Conservation (phyloP, 2,888 invertebrate genomes). For the Zaprionus bogoriensis region DNA sequence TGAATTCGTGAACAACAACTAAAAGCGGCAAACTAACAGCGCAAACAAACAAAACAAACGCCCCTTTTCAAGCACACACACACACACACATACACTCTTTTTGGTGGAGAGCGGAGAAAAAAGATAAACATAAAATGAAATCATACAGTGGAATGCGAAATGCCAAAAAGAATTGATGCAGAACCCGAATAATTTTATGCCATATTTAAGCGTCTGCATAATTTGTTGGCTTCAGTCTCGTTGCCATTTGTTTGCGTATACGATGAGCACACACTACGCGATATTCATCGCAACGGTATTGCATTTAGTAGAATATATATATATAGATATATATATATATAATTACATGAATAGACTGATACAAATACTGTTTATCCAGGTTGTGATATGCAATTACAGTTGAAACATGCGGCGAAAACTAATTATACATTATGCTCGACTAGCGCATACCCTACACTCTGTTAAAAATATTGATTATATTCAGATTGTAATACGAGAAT, state of each 20-base stretch:
- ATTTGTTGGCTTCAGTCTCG: constrained; percentile 37
- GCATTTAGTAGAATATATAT: background rate
- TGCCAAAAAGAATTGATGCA: constrained; percentile 40
- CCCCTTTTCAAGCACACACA: constrained; percentile 9
- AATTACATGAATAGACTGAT: no score
- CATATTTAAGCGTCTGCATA: constrained; percentile 70
- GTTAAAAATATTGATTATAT: no score
- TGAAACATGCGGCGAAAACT: no score
- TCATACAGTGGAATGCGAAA: constrained; percentile 7
- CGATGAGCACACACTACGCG: background rate
- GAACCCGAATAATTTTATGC: constrained; percentile 66
- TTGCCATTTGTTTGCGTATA: background rate
- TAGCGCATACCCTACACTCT: background rate
- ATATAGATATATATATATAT: no score
- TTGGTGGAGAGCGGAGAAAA: background rate
- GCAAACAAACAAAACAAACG: constrained; percentile 29
- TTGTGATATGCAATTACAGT: no score
- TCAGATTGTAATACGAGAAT: no score
- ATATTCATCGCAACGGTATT: constrained; percentile 12
- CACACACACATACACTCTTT: constrained; percentile 22
- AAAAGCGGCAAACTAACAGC: constrained; percentile 34
- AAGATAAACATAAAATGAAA: constrained; percentile 1
- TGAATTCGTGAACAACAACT: constrained; percentile 47
- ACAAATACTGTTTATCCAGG: no score
- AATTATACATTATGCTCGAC: background rate